Base-by-base conservation (phyloP, 1,140 invertebrate genomes). In the Druon quercuslanigerum region DNA sequence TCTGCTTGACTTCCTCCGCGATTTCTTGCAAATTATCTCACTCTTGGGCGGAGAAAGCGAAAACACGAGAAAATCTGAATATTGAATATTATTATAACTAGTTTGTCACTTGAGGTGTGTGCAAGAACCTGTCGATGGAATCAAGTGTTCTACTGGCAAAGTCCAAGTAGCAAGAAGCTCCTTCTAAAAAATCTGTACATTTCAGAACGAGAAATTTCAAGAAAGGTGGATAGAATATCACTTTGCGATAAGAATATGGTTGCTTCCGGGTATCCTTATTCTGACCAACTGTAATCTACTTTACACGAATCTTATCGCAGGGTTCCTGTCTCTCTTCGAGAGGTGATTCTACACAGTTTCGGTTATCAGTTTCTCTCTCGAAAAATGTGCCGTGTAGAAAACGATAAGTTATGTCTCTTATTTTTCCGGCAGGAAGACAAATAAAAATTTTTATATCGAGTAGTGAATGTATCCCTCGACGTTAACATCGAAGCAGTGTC, bases 1-100 rank as follows among this genome's bases (percentile, higher is more conserved):
- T 14, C 57, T 54, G 52, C 13, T 60, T 25, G 20, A 60, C 57
- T 60, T 60, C 57, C 57, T 60, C 20, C 57, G 57, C 57, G 11
- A 60, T 60, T 60, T 60, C 57, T 60, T 60, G 57, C 13, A 60
- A 60, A 60, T 60, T 60, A 60, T 14, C 57, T 60, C 20, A 60
- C 20, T 60, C 57, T 25, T 60, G 57, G 20, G 13, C 13, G 57
- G 57, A 60, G 57, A 60, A 60, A 60, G 57, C 19, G 20, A 60
- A 60, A 60, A 25, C 20, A 60, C 57, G 57, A 25, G 57, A 33
- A 60, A 60, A 33, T 60, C 20, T 33, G 57, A 60, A 60, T 60
- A 60, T 40, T 54, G 52, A 54, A 33, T 60, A 60, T 60, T 60
- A 60, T 60, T 33, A 33, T 60, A 60, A 33, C 20, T 20, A 60